Evolutionary conservation across 2,888 invertebrate species (phyloP).

Genomic region (Leuctra nigra): DNA sequence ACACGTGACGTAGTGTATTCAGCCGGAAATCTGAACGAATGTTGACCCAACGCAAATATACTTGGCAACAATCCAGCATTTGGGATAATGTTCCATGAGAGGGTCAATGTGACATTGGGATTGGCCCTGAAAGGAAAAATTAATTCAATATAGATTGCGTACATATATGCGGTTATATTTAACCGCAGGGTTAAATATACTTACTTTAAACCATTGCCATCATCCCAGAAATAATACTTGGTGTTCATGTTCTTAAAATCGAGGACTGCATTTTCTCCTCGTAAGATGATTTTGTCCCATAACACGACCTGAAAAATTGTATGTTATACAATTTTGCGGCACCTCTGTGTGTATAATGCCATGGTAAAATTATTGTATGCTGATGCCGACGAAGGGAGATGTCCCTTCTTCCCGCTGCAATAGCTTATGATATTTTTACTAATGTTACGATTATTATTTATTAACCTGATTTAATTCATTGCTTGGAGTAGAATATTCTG

Average conservation of each 20-base stretch:
- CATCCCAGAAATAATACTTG: conserved; percentile 99
- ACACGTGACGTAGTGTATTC: conserved; percentile 70
- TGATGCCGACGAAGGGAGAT: no score
- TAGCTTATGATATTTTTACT: no score
- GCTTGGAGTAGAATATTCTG: conserved; percentile 84
- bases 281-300: conserved; percentile 96
- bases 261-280: conserved; percentile 89
- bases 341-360: no score
- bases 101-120: conserved; percentile 86
- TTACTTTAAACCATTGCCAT: conserved; percentile 93
- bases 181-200: conserved; percentile 33
- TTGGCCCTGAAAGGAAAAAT: conserved; percentile 63
- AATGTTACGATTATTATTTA: no score
- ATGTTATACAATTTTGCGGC: background rate
- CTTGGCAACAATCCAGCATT: conserved; percentile 94
- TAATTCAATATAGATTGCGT: background rate
- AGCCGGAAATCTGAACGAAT: conserved; percentile 83
- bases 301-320: conserved; percentile 64
- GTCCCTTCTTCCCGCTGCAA: no score
- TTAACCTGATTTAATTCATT: conserved; percentile 85
- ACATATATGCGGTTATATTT: conserved; percentile 8
- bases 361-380: no score
- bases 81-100: conserved; percentile 98
- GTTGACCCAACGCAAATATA: conserved; percentile 72
- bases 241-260: conserved; percentile 93